phyloP scores from a whole-genome alignment of 2,113 vertebrate genomes.

The Dromas ardeola region DNA sequence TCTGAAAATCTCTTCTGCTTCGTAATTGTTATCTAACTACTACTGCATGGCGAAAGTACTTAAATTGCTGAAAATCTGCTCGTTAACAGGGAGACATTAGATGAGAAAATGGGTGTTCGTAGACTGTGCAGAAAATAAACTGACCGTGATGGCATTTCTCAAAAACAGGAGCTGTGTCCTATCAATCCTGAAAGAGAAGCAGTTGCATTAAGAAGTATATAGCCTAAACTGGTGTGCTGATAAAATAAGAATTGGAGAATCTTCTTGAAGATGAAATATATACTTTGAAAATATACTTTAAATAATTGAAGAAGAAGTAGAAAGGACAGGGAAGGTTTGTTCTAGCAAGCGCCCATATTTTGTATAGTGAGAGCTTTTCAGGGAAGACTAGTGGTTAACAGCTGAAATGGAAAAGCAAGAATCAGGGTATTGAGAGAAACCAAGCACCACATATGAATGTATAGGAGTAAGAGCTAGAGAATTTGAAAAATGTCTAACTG shows the following conservation, averaged over 20 bases:
- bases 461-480: conserved; percentile 30
- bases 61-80: background rate
- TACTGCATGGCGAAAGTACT: background rate
- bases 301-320: background rate
- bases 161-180: background rate
- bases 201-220: background rate
- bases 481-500: conserved; percentile 58
- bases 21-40: background rate
- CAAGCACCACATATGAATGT: background rate
- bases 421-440: background rate
- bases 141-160: background rate
- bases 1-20: background rate
- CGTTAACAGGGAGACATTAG: background rate
- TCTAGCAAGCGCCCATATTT: background rate
- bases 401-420: conserved; percentile 29
- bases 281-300: background rate
- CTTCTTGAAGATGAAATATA: background rate
- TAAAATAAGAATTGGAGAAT: background rate
- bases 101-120: background rate
- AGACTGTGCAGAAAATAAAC: background rate
- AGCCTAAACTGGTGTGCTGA: background rate
- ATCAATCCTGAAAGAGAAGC: background rate
- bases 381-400: background rate
- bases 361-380: background rate
- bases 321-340: background rate